Conservation (phyloP, 2,797 vertebrate genomes). For the Peromyscus eremicus region DNA sequence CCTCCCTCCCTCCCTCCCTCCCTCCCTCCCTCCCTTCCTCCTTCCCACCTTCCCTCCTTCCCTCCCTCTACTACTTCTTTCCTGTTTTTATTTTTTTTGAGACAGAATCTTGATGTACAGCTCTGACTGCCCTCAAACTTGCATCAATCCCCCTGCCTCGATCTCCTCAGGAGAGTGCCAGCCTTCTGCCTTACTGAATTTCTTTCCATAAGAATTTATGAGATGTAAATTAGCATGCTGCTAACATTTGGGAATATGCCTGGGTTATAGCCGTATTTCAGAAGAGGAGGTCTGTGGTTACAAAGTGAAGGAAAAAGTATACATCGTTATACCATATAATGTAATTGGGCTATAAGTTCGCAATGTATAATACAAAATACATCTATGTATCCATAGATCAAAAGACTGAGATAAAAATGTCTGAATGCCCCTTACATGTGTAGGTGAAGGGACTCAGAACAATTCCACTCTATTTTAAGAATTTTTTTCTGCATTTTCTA, state of each 20-base stretch:
- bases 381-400: background rate
- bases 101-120: background rate
- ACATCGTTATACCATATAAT: background rate
- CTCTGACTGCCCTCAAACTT: background rate
- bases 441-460: background rate
- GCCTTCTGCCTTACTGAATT: background rate
- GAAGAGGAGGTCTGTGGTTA: background rate
- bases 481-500: conserved; percentile 17
- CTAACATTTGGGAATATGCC: background rate
- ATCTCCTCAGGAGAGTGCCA: background rate
- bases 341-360: background rate
- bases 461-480: background rate
- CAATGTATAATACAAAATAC: background rate
- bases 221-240: conserved; percentile 15
- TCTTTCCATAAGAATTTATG: conserved; percentile 6
- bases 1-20: too few species aligned
- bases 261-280: background rate
- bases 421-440: background rate
- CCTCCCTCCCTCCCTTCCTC: accelerated
- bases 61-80: background rate
- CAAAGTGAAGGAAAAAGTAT: background rate
- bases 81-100: background rate
- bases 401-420: background rate
- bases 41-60: too few species aligned
- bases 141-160: background rate